Evolutionary conservation across 2,113 vertebrate genomes (phyloP).

Genomic region (Mus pahari): DNA sequence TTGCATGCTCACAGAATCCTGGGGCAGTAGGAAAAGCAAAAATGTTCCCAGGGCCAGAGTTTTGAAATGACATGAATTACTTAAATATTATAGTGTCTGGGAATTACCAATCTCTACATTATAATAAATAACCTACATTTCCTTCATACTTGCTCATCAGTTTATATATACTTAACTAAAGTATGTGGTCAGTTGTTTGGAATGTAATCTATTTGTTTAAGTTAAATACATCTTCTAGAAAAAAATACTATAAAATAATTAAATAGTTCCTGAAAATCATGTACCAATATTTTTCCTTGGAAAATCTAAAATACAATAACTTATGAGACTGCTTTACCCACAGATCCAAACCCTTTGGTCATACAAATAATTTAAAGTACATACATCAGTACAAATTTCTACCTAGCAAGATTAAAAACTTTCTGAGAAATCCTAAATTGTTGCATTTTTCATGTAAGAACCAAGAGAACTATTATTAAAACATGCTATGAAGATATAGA

Average conservation of each 20-base stretch:
- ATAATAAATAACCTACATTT: neutral
- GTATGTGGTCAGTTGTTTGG: neutral
- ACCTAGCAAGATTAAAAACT: neutral
- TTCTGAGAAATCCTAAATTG: constrained; percentile 30
- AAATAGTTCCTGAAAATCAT: neutral
- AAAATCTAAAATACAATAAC: neutral
- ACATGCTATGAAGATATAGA: neutral
- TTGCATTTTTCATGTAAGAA: neutral
- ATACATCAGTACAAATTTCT: neutral
- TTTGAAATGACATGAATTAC: neutral
- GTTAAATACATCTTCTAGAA: constrained; percentile 1
- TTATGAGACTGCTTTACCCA: neutral
- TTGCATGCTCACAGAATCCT: neutral
- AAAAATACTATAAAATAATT: neutral
- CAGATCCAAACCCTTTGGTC: neutral
- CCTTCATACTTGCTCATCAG: neutral
- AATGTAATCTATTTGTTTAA: neutral
- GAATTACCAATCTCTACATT: neutral
- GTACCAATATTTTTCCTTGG: neutral
- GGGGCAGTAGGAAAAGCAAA: neutral
- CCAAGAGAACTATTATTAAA: neutral
- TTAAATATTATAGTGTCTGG: neutral
- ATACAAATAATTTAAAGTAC: neutral
- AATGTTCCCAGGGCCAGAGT: neutral
- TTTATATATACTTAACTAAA: neutral